These are phyloP conservation scores for Gryon sp. DNA, from an alignment of 1,140 invertebrate species.

Conservation along the genomic window DNA sequence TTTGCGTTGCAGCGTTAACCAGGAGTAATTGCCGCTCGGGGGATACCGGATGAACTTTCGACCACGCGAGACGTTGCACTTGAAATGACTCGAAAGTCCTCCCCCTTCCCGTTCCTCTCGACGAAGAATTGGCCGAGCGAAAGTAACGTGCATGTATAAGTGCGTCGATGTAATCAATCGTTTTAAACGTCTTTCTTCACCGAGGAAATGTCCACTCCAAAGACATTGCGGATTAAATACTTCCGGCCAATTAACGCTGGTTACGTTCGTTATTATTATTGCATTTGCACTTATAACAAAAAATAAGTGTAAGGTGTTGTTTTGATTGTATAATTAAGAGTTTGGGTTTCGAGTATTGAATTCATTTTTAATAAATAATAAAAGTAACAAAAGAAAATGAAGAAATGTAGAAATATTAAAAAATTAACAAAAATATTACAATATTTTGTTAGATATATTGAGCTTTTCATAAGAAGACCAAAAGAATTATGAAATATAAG, in stretches of 20 bases:
- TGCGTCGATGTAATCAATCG: slow-evolving; percentile 56
- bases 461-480: too few species aligned
- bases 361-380: too few species aligned
- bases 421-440: too few species aligned
- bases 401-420: too few species aligned
- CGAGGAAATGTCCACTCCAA: slow-evolving; percentile 38
- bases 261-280: too few species aligned
- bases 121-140: slow-evolving; percentile 61
- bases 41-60: slow-evolving; percentile 71
- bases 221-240: slow-evolving; percentile 27
- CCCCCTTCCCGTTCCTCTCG: slow-evolving; percentile 34
- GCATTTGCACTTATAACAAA: too few species aligned
- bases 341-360: too few species aligned
- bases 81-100: slow-evolving; percentile 64
- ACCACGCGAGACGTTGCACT: slow-evolving; percentile 63
- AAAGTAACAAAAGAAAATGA: too few species aligned
- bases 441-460: too few species aligned
- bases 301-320: too few species aligned
- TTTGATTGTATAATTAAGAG: too few species aligned
- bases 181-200: slow-evolving; percentile 28
- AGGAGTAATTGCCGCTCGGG: slow-evolving; percentile 65
- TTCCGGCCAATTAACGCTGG: slow-evolving; percentile 53
- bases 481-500: too few species aligned
- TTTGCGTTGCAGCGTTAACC: slow-evolving; percentile 66
- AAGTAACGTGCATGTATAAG: slow-evolving; percentile 66